Conservation (phyloP, 92 coral and sea anemone genomes). For the Metridium senile region DNA sequence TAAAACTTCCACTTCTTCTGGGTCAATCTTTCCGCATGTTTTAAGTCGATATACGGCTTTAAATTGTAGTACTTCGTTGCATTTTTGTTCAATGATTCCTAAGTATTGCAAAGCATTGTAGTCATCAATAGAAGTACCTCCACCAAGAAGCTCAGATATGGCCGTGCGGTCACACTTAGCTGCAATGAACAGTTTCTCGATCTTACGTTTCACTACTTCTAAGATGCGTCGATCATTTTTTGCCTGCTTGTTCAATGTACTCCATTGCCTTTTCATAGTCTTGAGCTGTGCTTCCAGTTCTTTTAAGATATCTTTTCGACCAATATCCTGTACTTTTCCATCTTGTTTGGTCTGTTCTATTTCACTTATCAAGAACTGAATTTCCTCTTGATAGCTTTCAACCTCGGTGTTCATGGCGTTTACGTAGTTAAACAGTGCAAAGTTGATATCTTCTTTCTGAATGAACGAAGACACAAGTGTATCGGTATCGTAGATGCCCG, state of each 20-base stretch:
- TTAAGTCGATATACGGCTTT: conserved; percentile 70
- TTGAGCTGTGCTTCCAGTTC: conserved; percentile 64
- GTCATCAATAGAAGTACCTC: conserved; percentile 76
- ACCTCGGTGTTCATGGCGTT: conserved; percentile 84
- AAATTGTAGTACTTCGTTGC: conserved; percentile 78
- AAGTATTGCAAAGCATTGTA: conserved; percentile 85
- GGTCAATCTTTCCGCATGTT: conserved; percentile 42
- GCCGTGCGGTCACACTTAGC: conserved; percentile 83
- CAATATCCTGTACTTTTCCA: conserved; percentile 65
- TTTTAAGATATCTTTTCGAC: conserved; percentile 76
- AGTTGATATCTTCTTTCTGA: conserved; percentile 90
- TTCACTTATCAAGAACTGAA: conserved; percentile 62
- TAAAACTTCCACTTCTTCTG: conserved; percentile 37
- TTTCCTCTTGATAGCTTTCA: conserved; percentile 79
- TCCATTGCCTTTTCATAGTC: conserved; percentile 46
- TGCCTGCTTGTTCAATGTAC: conserved; percentile 52
- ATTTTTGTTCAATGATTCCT: conserved; percentile 93
- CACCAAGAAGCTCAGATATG: conserved; percentile 83
- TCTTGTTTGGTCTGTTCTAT: conserved; percentile 69
- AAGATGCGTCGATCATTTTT: conserved; percentile 51
- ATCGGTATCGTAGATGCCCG: conserved; percentile 83
- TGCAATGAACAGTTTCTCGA: conserved; percentile 69
- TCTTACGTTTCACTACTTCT: conserved; percentile 73
- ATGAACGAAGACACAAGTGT: conserved; percentile 85
- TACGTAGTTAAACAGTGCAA: conserved; percentile 92